A percentile compares a stretch with the other conserved stretches of the same genome.
These are phyloP conservation scores for Sarcophaga subvicina DNA, from an alignment of 2,888 invertebrate genomes.

Conservation along the genomic window DNA sequence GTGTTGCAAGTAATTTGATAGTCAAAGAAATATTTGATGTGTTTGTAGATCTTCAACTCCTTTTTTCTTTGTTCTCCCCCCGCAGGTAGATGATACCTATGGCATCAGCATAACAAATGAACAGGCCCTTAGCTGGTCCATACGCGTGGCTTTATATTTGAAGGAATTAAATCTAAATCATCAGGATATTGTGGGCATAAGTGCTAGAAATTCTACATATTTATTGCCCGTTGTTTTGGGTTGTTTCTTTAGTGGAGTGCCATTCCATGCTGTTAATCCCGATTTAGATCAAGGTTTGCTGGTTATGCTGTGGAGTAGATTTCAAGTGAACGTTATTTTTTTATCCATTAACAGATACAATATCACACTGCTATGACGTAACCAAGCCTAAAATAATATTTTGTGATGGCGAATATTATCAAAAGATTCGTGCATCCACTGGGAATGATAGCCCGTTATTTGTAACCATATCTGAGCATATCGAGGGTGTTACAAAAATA, in stretches of 20 bases:
- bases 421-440: slow-evolving; percentile 68
- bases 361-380: slow-evolving; percentile 70
- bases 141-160: slow-evolving; percentile 69
- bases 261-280: slow-evolving; percentile 67
- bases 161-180: slow-evolving; percentile 64
- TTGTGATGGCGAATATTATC: slow-evolving; percentile 73
- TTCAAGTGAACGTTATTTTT: too few species aligned
- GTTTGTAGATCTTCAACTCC: too few species aligned
- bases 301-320: too few species aligned
- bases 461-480: slow-evolving; percentile 52
- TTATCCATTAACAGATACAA: slow-evolving; percentile 52
- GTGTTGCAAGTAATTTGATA: not conserved
- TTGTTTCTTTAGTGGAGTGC: slow-evolving; percentile 73
- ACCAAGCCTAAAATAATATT: slow-evolving; percentile 74
- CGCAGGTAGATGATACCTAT: slow-evolving; percentile 71
- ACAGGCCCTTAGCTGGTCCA: slow-evolving; percentile 63
- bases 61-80: not conserved
- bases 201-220: slow-evolving; percentile 71
- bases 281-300: too few species aligned
- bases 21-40: slow-evolving; percentile 46
- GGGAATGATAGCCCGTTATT: slow-evolving; percentile 32
- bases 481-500: slow-evolving; percentile 30
- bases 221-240: slow-evolving; percentile 73
- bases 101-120: slow-evolving; percentile 66
- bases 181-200: slow-evolving; percentile 72